These are phyloP conservation scores for Gnathonemus longibarbis DNA, from an alignment of 2,113 vertebrate species.

Conservation along the genomic window DNA sequence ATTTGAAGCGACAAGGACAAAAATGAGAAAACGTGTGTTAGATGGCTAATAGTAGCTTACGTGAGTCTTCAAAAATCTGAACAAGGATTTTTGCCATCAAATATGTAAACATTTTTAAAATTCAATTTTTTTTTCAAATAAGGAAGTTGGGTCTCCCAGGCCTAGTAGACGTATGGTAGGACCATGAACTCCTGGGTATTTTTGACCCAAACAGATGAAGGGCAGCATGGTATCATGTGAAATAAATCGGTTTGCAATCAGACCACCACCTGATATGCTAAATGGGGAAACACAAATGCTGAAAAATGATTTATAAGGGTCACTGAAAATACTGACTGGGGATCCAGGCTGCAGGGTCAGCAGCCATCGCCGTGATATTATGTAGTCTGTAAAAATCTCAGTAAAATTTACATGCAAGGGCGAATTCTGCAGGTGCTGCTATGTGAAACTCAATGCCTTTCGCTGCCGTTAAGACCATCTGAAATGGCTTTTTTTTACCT, in stretches of 20 bases:
- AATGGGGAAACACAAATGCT: neutral
- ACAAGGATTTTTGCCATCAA: neutral
- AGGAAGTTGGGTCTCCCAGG: neutral
- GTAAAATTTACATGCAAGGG: neutral
- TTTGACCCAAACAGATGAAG: neutral
- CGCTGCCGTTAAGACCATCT: neutral
- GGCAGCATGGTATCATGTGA: neutral
- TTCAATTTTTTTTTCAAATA: neutral
- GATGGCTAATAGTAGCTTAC: neutral
- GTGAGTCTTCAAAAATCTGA: neutral
- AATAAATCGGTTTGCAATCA: neutral
- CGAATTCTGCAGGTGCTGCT: neutral
- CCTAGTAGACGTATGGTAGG: neutral
- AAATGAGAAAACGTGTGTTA: neutral
- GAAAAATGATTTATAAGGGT: neutral
- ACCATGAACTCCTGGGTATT: neutral
- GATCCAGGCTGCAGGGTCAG: neutral
- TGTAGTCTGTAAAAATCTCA: neutral
- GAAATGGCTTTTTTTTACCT: slow-evolving; percentile 45
- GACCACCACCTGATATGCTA: neutral
- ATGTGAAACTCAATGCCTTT: neutral
- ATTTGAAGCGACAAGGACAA: neutral
- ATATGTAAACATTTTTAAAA: neutral
- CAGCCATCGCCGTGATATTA: neutral
- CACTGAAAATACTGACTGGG: neutral